Conservation (phyloP, 2,888 invertebrate genomes). For the Drosophila kanekoi region DNA sequence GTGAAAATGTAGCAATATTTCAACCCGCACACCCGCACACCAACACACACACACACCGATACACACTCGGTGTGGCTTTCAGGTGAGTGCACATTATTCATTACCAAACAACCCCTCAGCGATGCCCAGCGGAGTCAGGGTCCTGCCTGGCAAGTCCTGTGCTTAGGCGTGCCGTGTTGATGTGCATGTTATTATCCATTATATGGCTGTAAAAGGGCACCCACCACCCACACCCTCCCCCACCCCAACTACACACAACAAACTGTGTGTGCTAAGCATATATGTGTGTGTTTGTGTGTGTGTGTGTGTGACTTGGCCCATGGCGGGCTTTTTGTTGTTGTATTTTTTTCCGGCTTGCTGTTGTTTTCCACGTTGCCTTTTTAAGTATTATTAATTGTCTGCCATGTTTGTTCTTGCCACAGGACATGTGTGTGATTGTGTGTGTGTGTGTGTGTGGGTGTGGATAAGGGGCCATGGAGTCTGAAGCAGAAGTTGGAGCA, state of each 20-base stretch:
- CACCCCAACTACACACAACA: not conserved
- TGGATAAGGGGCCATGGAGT: conserved; percentile 1
- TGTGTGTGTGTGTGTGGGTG: not conserved
- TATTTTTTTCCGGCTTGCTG: conserved; percentile 16
- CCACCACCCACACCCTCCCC: conserved; percentile 6
- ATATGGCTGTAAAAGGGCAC: conserved; percentile 31
- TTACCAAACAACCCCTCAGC: conserved; percentile 54
- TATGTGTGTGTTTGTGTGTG: not conserved
- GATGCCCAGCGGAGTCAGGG: conserved; percentile 8
- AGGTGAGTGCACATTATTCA: conserved; percentile 79
- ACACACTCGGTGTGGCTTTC: conserved; percentile 54
- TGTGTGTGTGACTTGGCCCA: conserved; percentile 9
- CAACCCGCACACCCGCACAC: conserved; percentile 26
- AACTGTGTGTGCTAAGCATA: conserved; percentile 1
- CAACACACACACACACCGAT: conserved; percentile 7
- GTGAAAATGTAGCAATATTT: conserved; percentile 66
- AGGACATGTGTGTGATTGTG: conserved; percentile 49
- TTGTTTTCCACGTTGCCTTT: conserved; percentile 59
- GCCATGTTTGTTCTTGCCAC: conserved; percentile 67
- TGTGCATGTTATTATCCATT: conserved; percentile 71
- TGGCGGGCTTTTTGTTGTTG: conserved; percentile 16
- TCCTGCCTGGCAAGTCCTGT: conserved; percentile 31
- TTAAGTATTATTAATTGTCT: conserved; percentile 82
- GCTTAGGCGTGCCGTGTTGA: conserved; percentile 61
- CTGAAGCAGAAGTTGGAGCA: conserved; percentile 9